phyloP scores from a whole-genome alignment of 2,113 vertebrate species.

The Centropus unirufus region DNA sequence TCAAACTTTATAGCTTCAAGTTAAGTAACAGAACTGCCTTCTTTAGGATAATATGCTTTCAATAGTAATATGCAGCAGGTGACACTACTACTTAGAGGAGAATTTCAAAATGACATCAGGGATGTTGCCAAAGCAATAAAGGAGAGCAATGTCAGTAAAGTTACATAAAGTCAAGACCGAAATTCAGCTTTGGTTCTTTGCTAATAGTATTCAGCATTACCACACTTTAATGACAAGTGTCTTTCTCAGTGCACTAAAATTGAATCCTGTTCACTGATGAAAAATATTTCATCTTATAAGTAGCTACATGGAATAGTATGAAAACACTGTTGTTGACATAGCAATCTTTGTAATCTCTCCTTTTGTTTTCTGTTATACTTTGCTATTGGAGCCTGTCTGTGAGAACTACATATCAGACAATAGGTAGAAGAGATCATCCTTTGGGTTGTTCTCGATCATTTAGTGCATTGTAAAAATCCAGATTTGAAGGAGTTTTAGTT shows the following conservation, averaged over 20 bases:
- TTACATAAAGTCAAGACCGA: slow-evolving; percentile 45
- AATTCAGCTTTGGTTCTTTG: slow-evolving; percentile 44
- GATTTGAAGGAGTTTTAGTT: background rate
- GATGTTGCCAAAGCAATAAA: slow-evolving; percentile 4
- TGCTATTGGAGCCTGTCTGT: background rate
- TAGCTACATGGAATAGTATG: background rate
- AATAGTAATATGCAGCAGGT: background rate
- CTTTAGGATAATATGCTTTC: background rate
- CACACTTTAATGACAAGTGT: background rate
- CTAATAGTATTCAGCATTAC: slow-evolving; percentile 22
- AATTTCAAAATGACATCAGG: background rate
- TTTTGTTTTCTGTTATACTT: background rate
- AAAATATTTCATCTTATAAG: background rate
- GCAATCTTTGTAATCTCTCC: background rate
- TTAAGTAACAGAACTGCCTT: background rate
- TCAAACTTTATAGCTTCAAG: background rate
- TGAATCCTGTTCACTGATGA: background rate
- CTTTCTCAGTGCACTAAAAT: background rate
- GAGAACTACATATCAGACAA: background rate
- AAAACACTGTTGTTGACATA: background rate
- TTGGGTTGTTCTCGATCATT: background rate
- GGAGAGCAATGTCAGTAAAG: slow-evolving; percentile 28
- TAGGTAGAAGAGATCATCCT: background rate
- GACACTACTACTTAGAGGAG: slow-evolving; percentile 16
- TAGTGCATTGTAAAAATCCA: background rate